Base-by-base conservation (phyloP, 2,888 invertebrate genomes). In the Oxystoma pomonae region DNA sequence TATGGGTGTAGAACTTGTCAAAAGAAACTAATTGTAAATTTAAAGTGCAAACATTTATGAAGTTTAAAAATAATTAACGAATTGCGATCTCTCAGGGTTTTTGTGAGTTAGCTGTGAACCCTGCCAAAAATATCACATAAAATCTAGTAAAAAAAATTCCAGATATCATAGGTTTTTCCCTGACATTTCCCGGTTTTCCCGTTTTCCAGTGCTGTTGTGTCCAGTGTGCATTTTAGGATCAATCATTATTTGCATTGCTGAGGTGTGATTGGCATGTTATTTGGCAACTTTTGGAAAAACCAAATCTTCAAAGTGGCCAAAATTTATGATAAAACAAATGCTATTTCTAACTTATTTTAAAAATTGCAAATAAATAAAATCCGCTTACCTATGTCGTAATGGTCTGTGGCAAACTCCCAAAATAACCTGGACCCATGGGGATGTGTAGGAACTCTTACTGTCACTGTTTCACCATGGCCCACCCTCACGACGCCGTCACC, bases 321-420 rank as follows among this genome's bases (percentile, higher is more conserved):
- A 3, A 35, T 12, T 35, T 3, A 35, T 7, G 35, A 35, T 7
- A 35, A 35, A 3, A 3, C 3, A 35, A 35, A 12, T 35, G 12
- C 12, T 35, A 12, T 35, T 3, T 7, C 3, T 7, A 12, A 35
- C 12, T 35, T 35, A 7, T 35, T 3, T 3, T 7, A 3, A 3
- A 35, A 7, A 35, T 35, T 7, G 12, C 35, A 35, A 35, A 3
- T 35, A 35, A 35, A 35, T 7, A 35, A 7, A 12, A 7, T 3
- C 9, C 55, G 20, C 60, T 64, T 74, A 79, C 90, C 96, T 73
- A 99, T 92, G 78, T 99, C 99, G 76, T 97, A 99, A 77, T 90
- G 89, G 79, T 99, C 99, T 0, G 99, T 98, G 16, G 98, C 97
- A 80, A 99, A 99, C 83, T 99, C 99, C 98, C 98, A 99, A 82